Evolutionary conservation across 2,113 vertebrate genomes (phyloP).

Genomic region (Chascanopsetta lugubris): DNA sequence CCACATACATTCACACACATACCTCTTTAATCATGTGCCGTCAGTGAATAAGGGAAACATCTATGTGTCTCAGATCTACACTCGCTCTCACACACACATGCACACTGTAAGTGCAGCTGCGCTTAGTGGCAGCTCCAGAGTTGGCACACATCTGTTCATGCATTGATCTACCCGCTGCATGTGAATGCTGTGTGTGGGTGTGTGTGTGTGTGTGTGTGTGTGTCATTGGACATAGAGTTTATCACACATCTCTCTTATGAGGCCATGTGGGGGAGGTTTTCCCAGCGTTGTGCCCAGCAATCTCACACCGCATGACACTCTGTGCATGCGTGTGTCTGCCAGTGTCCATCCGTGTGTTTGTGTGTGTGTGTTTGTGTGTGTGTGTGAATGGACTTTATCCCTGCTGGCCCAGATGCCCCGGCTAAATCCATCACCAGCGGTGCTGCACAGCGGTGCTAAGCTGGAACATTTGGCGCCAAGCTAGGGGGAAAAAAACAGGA

Average conservation of each 20-base stretch:
- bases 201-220: slow-evolving; percentile 4
- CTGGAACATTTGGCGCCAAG: slow-evolving; percentile 76
- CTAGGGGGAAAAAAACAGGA: slow-evolving; percentile 40
- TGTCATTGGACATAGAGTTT: slow-evolving; percentile 8
- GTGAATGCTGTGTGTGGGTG: slow-evolving; percentile 16
- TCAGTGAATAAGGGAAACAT: too few relatives aligned
- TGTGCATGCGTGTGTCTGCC: slow-evolving; percentile 3
- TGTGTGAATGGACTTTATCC: slow-evolving; percentile 61
- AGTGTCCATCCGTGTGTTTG: slow-evolving; percentile 9
- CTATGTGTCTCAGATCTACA: slow-evolving; percentile 20
- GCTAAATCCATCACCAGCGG: slow-evolving; percentile 70
- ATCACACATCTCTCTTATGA: slow-evolving; percentile 40
- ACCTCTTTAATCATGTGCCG: too few relatives aligned
- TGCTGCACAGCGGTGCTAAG: slow-evolving; percentile 69
- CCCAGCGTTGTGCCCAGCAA: slow-evolving; percentile 52
- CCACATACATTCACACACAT: not conserved
- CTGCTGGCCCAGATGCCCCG: slow-evolving; percentile 58
- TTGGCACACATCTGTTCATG: slow-evolving; percentile 73
- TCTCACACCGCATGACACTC: slow-evolving; percentile 27
- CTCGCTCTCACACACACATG: too few relatives aligned
- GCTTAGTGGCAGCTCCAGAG: slow-evolving; percentile 42
- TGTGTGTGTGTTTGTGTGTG: slow-evolving; percentile 40
- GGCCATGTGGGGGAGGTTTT: slow-evolving; percentile 53
- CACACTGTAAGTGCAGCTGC: slow-evolving; percentile 27
- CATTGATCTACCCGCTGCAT: slow-evolving; percentile 79